A percentile compares a stretch with the other conserved stretches of the same genome.
phyloP scores from a whole-genome alignment of 2,888 invertebrate genomes.

The Hyles lineata region DNA sequence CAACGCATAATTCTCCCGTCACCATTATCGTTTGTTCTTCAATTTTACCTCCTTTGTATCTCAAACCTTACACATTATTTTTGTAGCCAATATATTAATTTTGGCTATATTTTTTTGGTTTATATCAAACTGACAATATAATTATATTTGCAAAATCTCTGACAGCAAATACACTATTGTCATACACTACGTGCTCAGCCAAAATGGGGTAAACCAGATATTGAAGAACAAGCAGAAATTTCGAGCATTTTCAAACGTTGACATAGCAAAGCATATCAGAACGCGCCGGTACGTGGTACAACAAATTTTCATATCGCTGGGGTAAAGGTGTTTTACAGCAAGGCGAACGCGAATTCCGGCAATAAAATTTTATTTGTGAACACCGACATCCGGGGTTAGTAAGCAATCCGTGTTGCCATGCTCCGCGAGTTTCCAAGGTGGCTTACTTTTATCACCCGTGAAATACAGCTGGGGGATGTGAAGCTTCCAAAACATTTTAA shows the following conservation, averaged over 20 bases:
- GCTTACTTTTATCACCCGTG: conserved; percentile 16
- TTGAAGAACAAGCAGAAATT: neutral
- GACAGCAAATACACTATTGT: neutral
- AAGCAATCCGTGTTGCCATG: conserved; percentile 16
- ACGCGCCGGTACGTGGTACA: neutral
- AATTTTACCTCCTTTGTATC: no score
- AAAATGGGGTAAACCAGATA: neutral
- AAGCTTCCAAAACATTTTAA: neutral
- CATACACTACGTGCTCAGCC: neutral
- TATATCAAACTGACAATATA: no score
- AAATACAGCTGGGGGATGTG: neutral
- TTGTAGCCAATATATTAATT: no score
- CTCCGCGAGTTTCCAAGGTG: neutral
- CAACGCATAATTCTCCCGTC: no score
- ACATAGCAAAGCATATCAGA: neutral
- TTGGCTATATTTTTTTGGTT: no score
- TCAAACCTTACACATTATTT: no score
- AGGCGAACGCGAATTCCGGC: conserved; percentile 46
- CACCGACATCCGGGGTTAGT: conserved; percentile 25
- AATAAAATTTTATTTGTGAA: conserved; percentile 49
- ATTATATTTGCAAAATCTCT: no score
- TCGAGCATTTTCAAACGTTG: conserved; percentile 15
- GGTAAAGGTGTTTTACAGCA: conserved; percentile 39
- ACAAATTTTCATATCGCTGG: conserved; percentile 32
- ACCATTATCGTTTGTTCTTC: no score